Percentiles rank a stretch among this genome's conserved stretches.
Evolutionary conservation across 1,140 invertebrate species (phyloP).

Genomic region (Xylocopa sonorina): DNA sequence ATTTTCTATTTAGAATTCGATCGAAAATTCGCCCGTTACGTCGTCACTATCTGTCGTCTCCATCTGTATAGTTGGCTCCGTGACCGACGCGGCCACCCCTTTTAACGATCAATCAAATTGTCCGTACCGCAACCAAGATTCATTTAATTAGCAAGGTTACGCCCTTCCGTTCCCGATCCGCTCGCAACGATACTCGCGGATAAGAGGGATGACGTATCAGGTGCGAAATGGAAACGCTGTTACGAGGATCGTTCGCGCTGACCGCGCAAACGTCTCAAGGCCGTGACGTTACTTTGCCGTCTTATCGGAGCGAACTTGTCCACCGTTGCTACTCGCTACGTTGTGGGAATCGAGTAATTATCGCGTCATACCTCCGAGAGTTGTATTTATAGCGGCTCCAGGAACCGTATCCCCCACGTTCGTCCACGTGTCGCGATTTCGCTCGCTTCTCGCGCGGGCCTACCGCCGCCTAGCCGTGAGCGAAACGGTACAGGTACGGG

Average conservation of each 20-base stretch:
- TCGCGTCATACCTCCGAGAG: constrained; percentile 65
- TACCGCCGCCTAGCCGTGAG: no score
- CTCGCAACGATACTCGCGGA: not conserved
- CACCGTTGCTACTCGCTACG: constrained; percentile 26
- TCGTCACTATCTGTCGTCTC: constrained; percentile 69
- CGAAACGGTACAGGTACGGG: no score
- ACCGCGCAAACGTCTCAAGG: constrained; percentile 62
- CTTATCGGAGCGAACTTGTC: constrained; percentile 54
- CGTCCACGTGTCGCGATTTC: no score
- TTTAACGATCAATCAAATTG: constrained; percentile 69
- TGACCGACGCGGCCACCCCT: no score
- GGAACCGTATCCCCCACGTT: constrained; percentile 50
- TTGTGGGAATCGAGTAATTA: constrained; percentile 70
- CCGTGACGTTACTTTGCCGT: constrained; percentile 53
- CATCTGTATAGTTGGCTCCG: constrained; percentile 36
- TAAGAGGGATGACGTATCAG: constrained; percentile 50
- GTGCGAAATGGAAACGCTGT: constrained; percentile 53
- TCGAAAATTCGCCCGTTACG: constrained; percentile 61
- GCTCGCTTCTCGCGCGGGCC: no score
- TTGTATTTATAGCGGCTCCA: constrained; percentile 69
- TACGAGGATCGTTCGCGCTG: constrained; percentile 57
- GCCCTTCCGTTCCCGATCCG: not conserved
- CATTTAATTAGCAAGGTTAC: constrained; percentile 70
- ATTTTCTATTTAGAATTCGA: constrained; percentile 5
- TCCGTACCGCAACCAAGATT: constrained; percentile 66